Evolutionary conservation across 1,140 invertebrate species (phyloP), one percentile per base, ranked within the genome.

Genomic region (Formica selysi): DNA sequence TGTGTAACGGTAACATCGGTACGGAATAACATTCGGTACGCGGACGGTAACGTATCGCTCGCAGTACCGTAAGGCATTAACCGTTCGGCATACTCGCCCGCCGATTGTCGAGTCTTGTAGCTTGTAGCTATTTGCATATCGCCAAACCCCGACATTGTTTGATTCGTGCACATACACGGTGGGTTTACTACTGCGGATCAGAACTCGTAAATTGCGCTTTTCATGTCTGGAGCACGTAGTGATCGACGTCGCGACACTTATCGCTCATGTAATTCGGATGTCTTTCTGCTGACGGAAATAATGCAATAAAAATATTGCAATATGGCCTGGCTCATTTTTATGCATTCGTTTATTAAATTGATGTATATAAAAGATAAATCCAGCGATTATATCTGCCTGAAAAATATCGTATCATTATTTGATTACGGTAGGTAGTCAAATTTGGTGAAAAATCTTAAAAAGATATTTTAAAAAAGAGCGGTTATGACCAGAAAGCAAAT

Each of bases 41-140:
- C 54, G 51, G 16, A 36, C 29, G 59, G 32, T 54, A 57, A 59
- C 61, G 59, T 80, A 76, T 88, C 81, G 41, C 19, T 85, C 76
- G 16, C 41, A 36, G 74, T 85, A 88, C 71, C 68, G 74, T 57
- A 73, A 32, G 59, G 73, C 73, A 85, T 78, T 85, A 85, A 85
- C 81, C 59, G 59, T 64, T 88, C 61, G 62, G 54, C 84, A 54
- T 84, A 51, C 59, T 61, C 32, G 19, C n/a, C 62, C 76, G 41
- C 22, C 76, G 87, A 89, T 89, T 76, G 61, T 32, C 54, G 48
- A 79, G 36, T 19, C 67, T 51, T 51, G 64, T 54, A 65, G 64
- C 64, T 73, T 76, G 85, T 73, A 76, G 80, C 71, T 84, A 89
- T 92, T 92, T 91, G 89, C 90, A 91, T 92, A 91, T 90, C 90